phyloP scores from a whole-genome alignment of 2,113 vertebrate species.

The Neotoma lepida region DNA sequence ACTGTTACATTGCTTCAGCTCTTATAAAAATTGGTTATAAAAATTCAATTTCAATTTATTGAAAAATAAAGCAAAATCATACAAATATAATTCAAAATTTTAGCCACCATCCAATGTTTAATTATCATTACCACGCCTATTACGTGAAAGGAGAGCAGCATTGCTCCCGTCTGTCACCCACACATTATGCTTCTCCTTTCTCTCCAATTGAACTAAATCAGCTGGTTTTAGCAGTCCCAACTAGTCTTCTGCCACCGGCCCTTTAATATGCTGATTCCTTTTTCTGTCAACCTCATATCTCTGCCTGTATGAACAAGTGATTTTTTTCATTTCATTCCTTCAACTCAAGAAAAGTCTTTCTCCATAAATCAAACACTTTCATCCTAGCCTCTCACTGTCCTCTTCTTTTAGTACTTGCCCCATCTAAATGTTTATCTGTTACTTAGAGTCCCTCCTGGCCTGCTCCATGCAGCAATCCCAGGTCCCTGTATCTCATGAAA shows the following conservation, averaged over 20 bases:
- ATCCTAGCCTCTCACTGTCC: not conserved
- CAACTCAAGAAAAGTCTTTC: not conserved
- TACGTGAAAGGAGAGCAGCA: not conserved
- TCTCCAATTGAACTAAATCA: not conserved
- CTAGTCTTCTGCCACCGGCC: not conserved
- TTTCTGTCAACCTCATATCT: not conserved
- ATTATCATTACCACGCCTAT: not conserved
- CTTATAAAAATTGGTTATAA: not conserved
- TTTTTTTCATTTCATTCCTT: not conserved
- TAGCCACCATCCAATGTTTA: slow-evolving; percentile 54
- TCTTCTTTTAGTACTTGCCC: not conserved
- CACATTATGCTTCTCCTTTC: not conserved
- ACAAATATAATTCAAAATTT: slow-evolving; percentile 9
- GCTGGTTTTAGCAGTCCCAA: not conserved
- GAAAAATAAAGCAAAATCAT: not conserved
- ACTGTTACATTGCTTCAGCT: slow-evolving; percentile 53
- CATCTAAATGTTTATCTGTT: not conserved
- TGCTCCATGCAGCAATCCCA: not conserved
- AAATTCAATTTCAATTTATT: not conserved
- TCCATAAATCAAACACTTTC: not conserved
- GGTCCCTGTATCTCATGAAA: not conserved
- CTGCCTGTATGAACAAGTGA: not conserved
- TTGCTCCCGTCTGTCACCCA: not conserved
- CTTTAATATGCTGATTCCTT: not conserved
- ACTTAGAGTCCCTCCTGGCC: not conserved